Evolutionary conservation across 1,140 invertebrate species (phyloP).

Genomic region (Hycleus cichorii): DNA sequence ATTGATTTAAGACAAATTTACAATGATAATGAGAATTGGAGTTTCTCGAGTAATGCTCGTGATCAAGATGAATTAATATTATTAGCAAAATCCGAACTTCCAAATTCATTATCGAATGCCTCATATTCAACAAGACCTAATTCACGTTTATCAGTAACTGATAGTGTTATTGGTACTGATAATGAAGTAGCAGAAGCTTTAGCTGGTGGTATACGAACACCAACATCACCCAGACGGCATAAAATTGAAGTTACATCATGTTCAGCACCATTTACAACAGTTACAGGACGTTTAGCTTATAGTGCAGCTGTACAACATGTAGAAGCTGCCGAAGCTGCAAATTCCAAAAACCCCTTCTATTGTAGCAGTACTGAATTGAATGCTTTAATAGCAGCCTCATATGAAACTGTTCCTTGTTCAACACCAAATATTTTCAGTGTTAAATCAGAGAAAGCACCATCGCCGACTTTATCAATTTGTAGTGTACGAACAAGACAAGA

Average conservation of each 20-base stretch:
- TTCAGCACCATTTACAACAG: constrained; percentile 51
- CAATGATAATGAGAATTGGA: constrained; percentile 63
- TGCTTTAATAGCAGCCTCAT: constrained; percentile 45
- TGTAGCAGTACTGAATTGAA: constrained; percentile 43
- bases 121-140: constrained; percentile 47
- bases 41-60: constrained; percentile 56
- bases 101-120: constrained; percentile 24
- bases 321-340: constrained; percentile 42
- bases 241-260: constrained; percentile 45
- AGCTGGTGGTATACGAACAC: constrained; percentile 40
- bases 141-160: constrained; percentile 49
- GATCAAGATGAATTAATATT: constrained; percentile 51
- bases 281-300: constrained; percentile 51
- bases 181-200: constrained; percentile 48
- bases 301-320: constrained; percentile 53
- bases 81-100: constrained; percentile 37
- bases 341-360: constrained; percentile 39
- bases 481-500: constrained; percentile 59
- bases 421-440: constrained; percentile 45
- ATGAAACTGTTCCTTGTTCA: constrained; percentile 43
- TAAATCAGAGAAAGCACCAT: constrained; percentile 48
- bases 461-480: constrained; percentile 54
- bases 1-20: constrained; percentile 63
- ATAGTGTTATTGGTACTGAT: constrained; percentile 45
- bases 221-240: constrained; percentile 48